Conservation (phyloP, 2,113 vertebrate genomes). For the Lota lota region DNA sequence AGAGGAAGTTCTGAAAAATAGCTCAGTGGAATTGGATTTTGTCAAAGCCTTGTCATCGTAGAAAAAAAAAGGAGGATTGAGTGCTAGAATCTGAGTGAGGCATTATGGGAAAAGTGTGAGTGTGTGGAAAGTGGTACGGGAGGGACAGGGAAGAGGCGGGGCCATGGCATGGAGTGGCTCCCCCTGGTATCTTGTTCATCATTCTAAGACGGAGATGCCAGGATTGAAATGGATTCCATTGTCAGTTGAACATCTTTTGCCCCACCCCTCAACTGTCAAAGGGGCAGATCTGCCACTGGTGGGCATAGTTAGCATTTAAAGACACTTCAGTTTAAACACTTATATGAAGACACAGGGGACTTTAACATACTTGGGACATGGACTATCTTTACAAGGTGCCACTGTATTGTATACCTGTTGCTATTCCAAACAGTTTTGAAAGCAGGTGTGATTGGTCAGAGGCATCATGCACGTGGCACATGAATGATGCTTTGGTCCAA, state of each 20-base stretch:
- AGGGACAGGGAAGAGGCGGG: slow-evolving; percentile 36
- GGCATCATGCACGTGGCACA: too few relatives aligned
- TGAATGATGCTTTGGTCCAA: too few relatives aligned
- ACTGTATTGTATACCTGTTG: slow-evolving; percentile 39
- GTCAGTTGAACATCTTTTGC: too few relatives aligned
- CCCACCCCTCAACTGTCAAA: too few relatives aligned
- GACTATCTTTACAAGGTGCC: too few relatives aligned
- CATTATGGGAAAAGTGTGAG: slow-evolving; percentile 69
- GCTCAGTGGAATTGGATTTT: slow-evolving; percentile 72
- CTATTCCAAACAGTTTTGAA: not conserved
- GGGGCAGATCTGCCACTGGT: too few relatives aligned
- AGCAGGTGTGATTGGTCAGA: too few relatives aligned
- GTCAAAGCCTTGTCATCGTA: slow-evolving; percentile 74
- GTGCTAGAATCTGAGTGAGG: slow-evolving; percentile 71
- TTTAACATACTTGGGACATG: too few relatives aligned
- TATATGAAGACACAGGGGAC: too few relatives aligned
- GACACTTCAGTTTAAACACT: too few relatives aligned
- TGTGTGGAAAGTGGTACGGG: slow-evolving; percentile 33
- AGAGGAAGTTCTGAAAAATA: slow-evolving; percentile 75
- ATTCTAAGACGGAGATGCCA: slow-evolving; percentile 9
- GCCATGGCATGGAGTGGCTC: slow-evolving; percentile 6
- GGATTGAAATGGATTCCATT: slow-evolving; percentile 8
- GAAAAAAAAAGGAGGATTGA: slow-evolving; percentile 64
- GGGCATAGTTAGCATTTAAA: too few relatives aligned
- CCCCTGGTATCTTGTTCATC: slow-evolving; percentile 41